Conservation (phyloP, 2,113 vertebrate genomes). For the Neolamprologus sp. region DNA sequence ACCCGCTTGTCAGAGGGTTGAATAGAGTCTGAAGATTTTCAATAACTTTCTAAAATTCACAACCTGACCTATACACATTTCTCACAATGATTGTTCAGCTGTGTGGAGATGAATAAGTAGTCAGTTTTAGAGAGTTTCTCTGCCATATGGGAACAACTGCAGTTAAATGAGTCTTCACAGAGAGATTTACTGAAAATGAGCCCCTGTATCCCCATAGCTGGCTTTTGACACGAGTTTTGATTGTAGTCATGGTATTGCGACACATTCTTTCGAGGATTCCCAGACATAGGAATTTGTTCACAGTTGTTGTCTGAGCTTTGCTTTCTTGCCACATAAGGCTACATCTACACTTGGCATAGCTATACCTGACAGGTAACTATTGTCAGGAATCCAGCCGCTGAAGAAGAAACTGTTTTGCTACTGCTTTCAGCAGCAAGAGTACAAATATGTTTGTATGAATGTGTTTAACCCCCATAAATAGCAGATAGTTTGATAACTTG, state of each 20-base stretch:
- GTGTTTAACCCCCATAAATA: not conserved
- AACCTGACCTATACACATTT: not conserved
- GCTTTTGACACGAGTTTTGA: not conserved
- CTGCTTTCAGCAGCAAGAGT: not conserved
- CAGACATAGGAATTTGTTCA: not conserved
- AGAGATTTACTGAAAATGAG: not conserved
- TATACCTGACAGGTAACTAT: not conserved
- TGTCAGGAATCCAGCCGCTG: not conserved
- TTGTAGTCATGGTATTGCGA: not conserved
- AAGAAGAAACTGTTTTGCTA: not conserved
- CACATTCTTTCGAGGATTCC: not conserved
- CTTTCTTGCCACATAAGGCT: not conserved
- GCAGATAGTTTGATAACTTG: not conserved
- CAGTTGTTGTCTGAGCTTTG: not conserved
- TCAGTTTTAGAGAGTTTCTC: not conserved
- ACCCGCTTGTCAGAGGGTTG: not conserved
- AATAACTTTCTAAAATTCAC: not conserved
- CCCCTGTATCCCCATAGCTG: not conserved
- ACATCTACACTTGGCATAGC: not conserved
- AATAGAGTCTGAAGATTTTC: not conserved
- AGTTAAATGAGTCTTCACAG: not conserved
- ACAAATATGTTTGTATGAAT: not conserved
- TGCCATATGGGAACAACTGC: not conserved
- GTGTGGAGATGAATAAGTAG: not conserved
- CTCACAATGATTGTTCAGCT: not conserved